Base-by-base conservation (phyloP, 2,113 vertebrate species). In the Aptenodytes forsteri region DNA sequence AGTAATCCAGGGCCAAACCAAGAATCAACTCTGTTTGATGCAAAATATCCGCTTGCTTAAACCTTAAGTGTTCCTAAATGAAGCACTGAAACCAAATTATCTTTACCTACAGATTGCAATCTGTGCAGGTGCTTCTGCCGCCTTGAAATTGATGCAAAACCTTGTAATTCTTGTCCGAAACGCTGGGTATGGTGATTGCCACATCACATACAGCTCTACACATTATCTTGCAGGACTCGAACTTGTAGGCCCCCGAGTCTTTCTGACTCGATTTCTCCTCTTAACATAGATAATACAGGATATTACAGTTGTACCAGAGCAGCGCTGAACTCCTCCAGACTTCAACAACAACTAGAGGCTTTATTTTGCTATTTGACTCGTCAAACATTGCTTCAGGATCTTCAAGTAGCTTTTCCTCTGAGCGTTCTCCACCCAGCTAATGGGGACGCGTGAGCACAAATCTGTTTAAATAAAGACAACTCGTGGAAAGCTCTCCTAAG, bases 171-270 rank as follows among this genome's bases (percentile, higher is more conserved):
- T 30, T 22, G 14, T 20, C 71, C 71, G n/a, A 55, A 8, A 50
- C 29, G 36, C 56, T 10, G 32, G 12, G 3, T 3, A 5, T 1
- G 4, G 18, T 14, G 16, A 61, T 72, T 69, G 40, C 56, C 49
- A 80, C 52, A 10, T 7, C 71, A 3, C 4, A 17, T 1, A 16
- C 9, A 16, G 42, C n/a, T 65, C 70, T 29, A 42, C 30, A 29
- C 0, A 1, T 42, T 34, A 9, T 3, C 23, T 46, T 49, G 20
- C 32, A 81, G 46, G 50, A 32, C 50, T 29, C 1, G 0, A 23
- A n/a, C 21, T 6, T 81, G 23, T 1, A 55, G 13, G 8, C 0
- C 25, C 9, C 18, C 11, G 54, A 27, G 52, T 6, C 4, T 73
- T 84, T 44, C 29, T 73, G 38, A 12, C 26, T 44, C 0, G 0